Base-by-base conservation (phyloP, 2,113 vertebrate genomes). In the Copsychus sechellarum region DNA sequence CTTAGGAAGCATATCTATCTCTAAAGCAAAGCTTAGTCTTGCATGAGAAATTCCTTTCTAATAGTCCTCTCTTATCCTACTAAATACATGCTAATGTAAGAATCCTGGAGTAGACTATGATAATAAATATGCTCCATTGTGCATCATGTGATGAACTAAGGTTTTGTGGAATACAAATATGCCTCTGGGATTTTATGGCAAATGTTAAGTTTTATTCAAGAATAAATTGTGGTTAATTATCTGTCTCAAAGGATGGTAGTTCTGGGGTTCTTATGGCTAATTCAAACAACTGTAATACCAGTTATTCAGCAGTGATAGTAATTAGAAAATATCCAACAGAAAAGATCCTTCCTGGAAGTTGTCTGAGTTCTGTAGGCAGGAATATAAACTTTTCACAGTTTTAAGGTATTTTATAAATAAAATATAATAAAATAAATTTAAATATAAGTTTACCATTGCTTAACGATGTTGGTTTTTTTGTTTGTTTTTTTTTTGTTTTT, bases 141-240 rank as follows among this genome's bases (percentile, higher is more conserved):
- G 29, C 19, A 65, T n/a, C 47, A 48, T 60, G 24, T 23, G 31
- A 69, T 79, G 31, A 87, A 69, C 25, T 28, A 71, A 42, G 43
- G 38, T 65, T 94, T 61, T 80, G 24, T 88, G 64, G 60, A 92
- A 89, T 87, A 91, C 83, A 85, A 81, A 40, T 33, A 57, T 19
- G 11, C 82, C 79, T 50, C 62, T 70, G 85, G 58, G 88, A 73
- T 90, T 88, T 90, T 66, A 77, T 54, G 43, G 42, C 33, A 92
- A 93, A 80, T n/a, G 21, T 3, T 65, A 88, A 73, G 24, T 92
- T 80, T 94, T 73, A 77, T 54, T 83, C 34, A 77, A 73, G 58
- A 88, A 77, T 90, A 97, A 90, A 81, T 81, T 92, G 74, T 61
- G 53, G 88, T 90, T 96, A 94, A 88, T 89, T 94, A 79, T 80